Base-by-base conservation (phyloP, 2,797 vertebrate genomes). In the Numenius phaeopus region DNA sequence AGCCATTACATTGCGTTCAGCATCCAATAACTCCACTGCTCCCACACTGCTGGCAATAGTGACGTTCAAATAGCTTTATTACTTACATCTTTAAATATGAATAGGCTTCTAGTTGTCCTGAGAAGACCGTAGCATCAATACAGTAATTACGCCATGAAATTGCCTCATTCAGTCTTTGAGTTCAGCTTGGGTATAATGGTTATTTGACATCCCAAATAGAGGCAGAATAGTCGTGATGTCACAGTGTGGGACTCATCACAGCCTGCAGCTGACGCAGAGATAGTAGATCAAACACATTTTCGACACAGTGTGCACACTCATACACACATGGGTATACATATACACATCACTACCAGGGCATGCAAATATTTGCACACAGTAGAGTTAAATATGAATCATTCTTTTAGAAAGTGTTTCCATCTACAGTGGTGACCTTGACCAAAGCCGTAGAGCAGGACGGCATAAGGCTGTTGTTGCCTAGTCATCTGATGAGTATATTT, bases 241-340 rank as follows among this genome's bases (percentile, higher is more conserved):
- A 47, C n/a, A 62, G 49, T 23, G 65, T 7, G 34, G 14, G 39
- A 57, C 58, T 76, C 59, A 84, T 42, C 73, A 50, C n/a, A 78
- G 30, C 24, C 66, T 49, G 8, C 20, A 39, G 57, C 3, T 91
- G 87, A 85, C 64, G 55, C 5, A 83, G 71, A 66, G 30, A 67
- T 3, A 46, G 44, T 3, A 72, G 65, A 72, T 57, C 62, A 83
- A 82, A 17, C 52, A 61, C 4, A 19, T 59, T 77, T 82, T 79
- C 2, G 9, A 46, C 44, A 37, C 27, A 82, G 17, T 14, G 30
- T 2, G 4, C 50, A 46, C 19, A 14, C 22, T 76, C 71, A 42
- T 1, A 2, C 20, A 32, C 27, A 34, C 1, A 32, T 30, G 1
- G 2, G 0, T 26, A 29, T 57, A 26, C 34, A 37, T 61, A n/a